Conservation (phyloP, 2,888 invertebrate genomes). For the Mamestra brassicae region DNA sequence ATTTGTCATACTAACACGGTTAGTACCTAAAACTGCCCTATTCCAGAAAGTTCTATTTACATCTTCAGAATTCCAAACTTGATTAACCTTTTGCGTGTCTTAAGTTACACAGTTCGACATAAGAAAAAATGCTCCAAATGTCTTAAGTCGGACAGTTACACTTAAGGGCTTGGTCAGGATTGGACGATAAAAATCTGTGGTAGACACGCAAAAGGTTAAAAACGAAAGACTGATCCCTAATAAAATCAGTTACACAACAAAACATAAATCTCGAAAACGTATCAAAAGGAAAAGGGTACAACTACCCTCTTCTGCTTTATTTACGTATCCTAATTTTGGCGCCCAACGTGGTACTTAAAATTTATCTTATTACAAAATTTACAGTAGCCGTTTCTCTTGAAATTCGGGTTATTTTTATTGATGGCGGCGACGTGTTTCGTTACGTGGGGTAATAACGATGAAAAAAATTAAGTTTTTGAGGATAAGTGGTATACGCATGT, state of each 20-base stretch:
- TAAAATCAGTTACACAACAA: constrained; percentile 40
- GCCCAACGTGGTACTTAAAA: constrained; percentile 38
- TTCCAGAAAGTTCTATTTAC: constrained; percentile 16
- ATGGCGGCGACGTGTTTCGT: constrained; percentile 44
- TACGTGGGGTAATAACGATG: neutral
- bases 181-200: no score
- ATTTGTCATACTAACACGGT: constrained; percentile 9
- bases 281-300: constrained; percentile 32
- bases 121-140: no score
- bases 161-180: no score
- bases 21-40: constrained; percentile 10
- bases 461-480: neutral
- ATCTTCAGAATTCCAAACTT: constrained; percentile 37
- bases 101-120: no score
- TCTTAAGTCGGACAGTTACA: no score
- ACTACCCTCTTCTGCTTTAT: constrained; percentile 34
- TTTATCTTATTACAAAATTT: constrained; percentile 30
- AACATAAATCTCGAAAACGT: constrained; percentile 37
- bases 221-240: constrained; percentile 25
- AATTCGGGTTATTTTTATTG: constrained; percentile 39
- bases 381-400: constrained; percentile 23
- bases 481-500: neutral
- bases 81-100: no score
- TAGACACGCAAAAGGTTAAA: no score
- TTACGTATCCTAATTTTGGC: constrained; percentile 43